A percentile compares a stretch with the other conserved stretches of the same genome.
Conservation (phyloP, 2,113 vertebrate genomes). For the Psilopsiagon aymara region DNA sequence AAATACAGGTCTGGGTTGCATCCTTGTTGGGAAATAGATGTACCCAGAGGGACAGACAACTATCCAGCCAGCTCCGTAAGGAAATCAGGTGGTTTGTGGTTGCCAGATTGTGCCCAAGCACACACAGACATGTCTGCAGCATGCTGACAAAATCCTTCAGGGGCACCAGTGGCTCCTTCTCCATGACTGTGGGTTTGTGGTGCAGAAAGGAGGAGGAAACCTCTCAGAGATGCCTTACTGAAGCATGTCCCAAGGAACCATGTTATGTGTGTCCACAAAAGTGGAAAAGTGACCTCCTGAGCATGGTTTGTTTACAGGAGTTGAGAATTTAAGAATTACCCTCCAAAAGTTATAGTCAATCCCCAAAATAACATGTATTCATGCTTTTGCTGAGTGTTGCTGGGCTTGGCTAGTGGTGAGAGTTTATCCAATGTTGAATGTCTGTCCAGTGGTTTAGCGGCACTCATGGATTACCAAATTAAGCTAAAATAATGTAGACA, state of each 20-base stretch:
- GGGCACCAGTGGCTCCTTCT: background rate
- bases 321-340: background rate
- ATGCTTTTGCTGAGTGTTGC: background rate
- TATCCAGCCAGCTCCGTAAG: background rate
- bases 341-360: background rate
- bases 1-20: background rate
- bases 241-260: background rate
- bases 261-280: rapidly evolving
- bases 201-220: background rate
- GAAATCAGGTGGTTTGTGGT: background rate
- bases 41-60: background rate
- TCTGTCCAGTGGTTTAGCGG: background rate
- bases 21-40: background rate
- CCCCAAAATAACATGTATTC: background rate
- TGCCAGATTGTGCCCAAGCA: background rate
- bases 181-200: background rate
- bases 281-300: background rate
- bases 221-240: background rate
- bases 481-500: background rate
- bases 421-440: background rate
- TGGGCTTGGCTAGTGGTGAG: background rate
- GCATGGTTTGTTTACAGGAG: background rate
- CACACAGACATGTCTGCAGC: background rate
- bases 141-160: rapidly evolving
- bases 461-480: background rate